Evolutionary conservation across 1,140 invertebrate species (phyloP).

Genomic region (Trichonephila inaurata): DNA sequence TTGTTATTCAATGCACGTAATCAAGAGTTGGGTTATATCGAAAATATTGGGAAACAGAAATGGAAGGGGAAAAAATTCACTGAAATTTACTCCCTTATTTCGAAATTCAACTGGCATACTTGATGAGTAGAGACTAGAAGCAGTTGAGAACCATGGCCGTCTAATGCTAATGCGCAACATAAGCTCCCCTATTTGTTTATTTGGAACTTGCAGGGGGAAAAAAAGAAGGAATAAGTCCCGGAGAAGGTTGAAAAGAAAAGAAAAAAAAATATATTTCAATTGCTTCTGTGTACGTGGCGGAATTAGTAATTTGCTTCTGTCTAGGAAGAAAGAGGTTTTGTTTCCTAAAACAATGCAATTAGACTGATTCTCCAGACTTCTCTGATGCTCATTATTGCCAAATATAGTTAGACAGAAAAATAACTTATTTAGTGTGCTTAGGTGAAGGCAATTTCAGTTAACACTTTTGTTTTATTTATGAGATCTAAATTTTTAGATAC

Average conservation of each 20-base stretch:
- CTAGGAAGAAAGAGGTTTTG: background rate
- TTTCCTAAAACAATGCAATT: background rate
- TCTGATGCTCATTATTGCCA: background rate
- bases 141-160: background rate
- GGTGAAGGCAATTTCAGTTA: too few species aligned
- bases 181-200: conserved; percentile 56
- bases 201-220: conserved; percentile 29
- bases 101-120: conserved; percentile 10
- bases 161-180: conserved; percentile 52
- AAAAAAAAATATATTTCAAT: conserved; percentile 43
- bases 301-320: conserved; percentile 60
- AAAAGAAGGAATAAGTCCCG: background rate
- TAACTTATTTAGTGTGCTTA: background rate
- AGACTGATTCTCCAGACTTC: background rate
- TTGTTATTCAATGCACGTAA: conserved; percentile 49
- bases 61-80: background rate
- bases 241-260: background rate
- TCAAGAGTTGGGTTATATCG: conserved; percentile 16
- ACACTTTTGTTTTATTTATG: too few species aligned
- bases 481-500: too few species aligned
- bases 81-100: background rate
- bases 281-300: conserved; percentile 3
- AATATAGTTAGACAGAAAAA: background rate
- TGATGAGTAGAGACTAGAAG: background rate
- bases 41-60: background rate